Evolutionary conservation across 2,888 invertebrate genomes (phyloP).

Genomic region (Ctena decussata): DNA sequence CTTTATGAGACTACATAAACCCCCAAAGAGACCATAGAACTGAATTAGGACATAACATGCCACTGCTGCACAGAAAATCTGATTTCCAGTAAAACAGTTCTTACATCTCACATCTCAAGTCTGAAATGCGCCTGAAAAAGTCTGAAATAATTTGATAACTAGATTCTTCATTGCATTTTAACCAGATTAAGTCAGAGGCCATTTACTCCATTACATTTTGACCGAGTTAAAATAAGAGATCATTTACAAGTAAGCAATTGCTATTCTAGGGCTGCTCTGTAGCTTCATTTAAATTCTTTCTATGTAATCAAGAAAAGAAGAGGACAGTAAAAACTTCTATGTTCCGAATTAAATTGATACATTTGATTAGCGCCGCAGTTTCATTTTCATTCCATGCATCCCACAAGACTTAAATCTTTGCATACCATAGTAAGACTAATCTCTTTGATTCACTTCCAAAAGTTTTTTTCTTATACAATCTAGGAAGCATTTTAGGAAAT

Average conservation of each 20-base stretch:
- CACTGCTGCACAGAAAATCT: background rate
- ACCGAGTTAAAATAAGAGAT: background rate
- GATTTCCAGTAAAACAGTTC: background rate
- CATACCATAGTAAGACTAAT: background rate
- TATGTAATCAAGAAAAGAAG: slow-evolving; percentile 14
- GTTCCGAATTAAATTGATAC: slow-evolving; percentile 12
- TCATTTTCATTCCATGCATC: slow-evolving; percentile 10
- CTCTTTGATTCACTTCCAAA: background rate
- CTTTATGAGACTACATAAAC: too few relatives aligned
- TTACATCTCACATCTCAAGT: background rate
- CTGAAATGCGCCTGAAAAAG: background rate
- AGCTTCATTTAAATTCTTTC: slow-evolving; percentile 7
- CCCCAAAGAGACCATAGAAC: too few relatives aligned
- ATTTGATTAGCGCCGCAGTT: slow-evolving; percentile 3
- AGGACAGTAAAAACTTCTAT: slow-evolving; percentile 9
- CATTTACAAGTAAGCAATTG: slow-evolving; percentile 6
- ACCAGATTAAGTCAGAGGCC: slow-evolving; percentile 2
- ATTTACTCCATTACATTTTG: background rate
- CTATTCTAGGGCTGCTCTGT: background rate
- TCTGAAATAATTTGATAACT: background rate
- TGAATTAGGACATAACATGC: too few relatives aligned
- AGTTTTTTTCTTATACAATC: background rate
- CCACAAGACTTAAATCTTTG: slow-evolving; percentile 2
- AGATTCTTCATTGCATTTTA: slow-evolving; percentile 6
- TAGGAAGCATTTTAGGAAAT: background rate